These are phyloP conservation scores for Gobiocypris rarus DNA, from an alignment of 2,113 vertebrate genomes.

Conservation along the genomic window DNA sequence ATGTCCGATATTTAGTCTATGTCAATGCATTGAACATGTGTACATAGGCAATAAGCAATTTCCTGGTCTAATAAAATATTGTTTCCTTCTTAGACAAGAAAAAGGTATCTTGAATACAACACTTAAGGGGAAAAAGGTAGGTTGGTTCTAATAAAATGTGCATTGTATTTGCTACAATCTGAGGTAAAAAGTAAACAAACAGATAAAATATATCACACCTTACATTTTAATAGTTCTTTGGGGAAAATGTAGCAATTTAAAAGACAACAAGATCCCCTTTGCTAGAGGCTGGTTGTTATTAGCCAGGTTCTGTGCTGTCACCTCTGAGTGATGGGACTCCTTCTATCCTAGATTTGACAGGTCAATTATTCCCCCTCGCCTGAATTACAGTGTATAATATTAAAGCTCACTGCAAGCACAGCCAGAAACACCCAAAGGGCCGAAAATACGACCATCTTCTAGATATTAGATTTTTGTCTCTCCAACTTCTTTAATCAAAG, in stretches of 20 bases:
- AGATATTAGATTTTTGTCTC: constrained; percentile 56
- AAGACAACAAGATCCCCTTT: constrained; percentile 49
- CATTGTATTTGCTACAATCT: constrained; percentile 18
- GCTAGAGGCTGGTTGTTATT: constrained; percentile 31
- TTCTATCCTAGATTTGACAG: constrained; percentile 68
- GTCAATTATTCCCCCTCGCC: constrained; percentile 71
- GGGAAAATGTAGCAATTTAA: constrained; percentile 68
- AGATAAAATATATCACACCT: constrained; percentile 24
- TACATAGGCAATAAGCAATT: neutral
- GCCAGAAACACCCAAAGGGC: constrained; percentile 65
- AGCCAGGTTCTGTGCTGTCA: constrained; percentile 33
- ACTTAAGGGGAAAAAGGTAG: neutral
- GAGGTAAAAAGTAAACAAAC: constrained; percentile 35
- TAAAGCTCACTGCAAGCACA: constrained; percentile 58
- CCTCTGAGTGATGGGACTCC: constrained; percentile 59
- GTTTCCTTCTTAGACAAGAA: neutral
- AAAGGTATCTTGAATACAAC: neutral
- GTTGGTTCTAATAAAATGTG: constrained; percentile 16
- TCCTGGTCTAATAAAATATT: neutral
- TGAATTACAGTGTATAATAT: constrained; percentile 75
- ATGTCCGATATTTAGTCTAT: neutral
- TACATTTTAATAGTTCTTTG: constrained; percentile 57
- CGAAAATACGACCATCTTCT: constrained; percentile 51
- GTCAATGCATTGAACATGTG: neutral
- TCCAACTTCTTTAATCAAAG: constrained; percentile 58